Percentiles rank a stretch among this genome's conserved stretches.
Evolutionary conservation across 2,113 vertebrate species (phyloP).

Genomic region (Otus sunia): DNA sequence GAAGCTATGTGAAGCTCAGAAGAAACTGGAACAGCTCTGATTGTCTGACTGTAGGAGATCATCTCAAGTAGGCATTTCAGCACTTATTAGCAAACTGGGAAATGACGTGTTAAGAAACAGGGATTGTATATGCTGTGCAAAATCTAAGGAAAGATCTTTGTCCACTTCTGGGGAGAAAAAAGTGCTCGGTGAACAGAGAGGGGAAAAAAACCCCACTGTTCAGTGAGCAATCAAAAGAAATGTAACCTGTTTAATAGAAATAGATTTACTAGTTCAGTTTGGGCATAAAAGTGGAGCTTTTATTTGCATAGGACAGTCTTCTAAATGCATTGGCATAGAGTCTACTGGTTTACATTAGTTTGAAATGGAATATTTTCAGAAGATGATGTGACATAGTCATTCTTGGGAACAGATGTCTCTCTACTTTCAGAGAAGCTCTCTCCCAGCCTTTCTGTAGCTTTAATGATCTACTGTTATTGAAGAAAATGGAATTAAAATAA

Average conservation of each 20-base stretch:
- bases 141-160: not conserved
- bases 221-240: not conserved
- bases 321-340: not conserved
- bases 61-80: slow-evolving; percentile 7
- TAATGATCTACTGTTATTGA: not conserved
- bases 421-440: not conserved
- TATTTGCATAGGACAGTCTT: not conserved
- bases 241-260: not conserved
- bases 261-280: not conserved
- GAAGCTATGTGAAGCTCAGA: slow-evolving; percentile 25
- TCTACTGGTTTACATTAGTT: not conserved
- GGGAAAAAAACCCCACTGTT: not conserved
- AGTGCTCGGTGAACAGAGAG: not conserved
- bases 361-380: not conserved
- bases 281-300: not conserved
- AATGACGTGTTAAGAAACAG: not conserved
- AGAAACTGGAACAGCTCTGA: slow-evolving; percentile 42
- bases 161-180: not conserved
- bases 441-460: not conserved
- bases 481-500: not conserved
- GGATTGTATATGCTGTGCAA: not conserved
- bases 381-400: not conserved
- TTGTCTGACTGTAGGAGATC: slow-evolving; percentile 32
- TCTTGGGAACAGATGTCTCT: not conserved
- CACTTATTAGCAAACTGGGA: slow-evolving; percentile 24